Conservation (phyloP, 2,797 vertebrate species). For the Chelon auratus region DNA sequence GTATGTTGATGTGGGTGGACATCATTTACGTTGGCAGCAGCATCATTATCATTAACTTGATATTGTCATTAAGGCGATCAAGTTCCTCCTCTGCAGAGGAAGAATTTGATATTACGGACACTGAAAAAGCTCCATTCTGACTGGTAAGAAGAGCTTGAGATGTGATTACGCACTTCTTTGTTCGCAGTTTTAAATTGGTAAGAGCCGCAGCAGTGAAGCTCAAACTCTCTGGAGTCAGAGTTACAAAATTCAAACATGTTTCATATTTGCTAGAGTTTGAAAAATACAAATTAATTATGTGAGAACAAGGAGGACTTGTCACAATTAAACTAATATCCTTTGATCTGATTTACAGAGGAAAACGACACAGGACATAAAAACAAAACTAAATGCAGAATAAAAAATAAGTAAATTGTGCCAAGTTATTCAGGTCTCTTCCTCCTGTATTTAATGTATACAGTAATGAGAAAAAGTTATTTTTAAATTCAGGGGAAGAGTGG, state of each 20-base stretch:
- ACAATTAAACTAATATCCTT: background rate
- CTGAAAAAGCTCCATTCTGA: background rate
- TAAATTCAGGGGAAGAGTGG: background rate
- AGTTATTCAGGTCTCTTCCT: background rate
- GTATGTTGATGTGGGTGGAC: background rate
- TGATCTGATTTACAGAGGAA: background rate
- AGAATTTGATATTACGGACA: background rate
- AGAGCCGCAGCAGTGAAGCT: background rate
- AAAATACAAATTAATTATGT: background rate
- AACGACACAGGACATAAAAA: background rate
- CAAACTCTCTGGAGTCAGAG: background rate
- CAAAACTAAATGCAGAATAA: background rate
- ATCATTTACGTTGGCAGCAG: background rate
- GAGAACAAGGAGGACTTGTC: background rate
- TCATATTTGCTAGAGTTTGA: background rate
- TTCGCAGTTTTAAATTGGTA: background rate
- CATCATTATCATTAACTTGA: slow-evolving; percentile 1
- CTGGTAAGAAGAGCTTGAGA: background rate
- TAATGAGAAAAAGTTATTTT: background rate
- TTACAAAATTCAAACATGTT: background rate
- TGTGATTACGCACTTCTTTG: too few species aligned
- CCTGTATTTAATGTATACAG: background rate
- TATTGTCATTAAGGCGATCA: background rate
- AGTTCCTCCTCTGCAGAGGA: background rate
- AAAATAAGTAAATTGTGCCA: background rate